Base-by-base conservation (phyloP, 2,888 invertebrate genomes). In the Creontiades dilutus region DNA sequence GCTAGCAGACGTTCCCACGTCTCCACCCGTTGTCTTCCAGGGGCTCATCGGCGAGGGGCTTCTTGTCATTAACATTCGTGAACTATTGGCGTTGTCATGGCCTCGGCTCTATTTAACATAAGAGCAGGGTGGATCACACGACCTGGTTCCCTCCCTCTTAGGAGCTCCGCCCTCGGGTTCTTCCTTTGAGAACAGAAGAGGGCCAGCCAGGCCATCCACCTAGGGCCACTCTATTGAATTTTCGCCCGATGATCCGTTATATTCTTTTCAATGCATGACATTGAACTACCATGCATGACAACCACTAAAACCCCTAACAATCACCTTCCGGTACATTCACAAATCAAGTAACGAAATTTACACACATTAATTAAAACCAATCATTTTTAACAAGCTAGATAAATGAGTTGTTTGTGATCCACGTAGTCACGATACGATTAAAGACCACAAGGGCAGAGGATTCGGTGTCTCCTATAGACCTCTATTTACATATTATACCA, bases 31-130 rank as follows among this genome's bases (percentile, higher is more conserved):
- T 23, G 68, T 68, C 68, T n/a, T 68, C 68, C 12, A 23, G 68
- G 27, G 1, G 68, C 23, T 68, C 68, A 13, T 23, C 68, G 68
- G 19, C 68, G 68, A 68, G 13, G 68, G 19, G 27, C 68, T 68
- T 68, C 68, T 68, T 68, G 68, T 68, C 68, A 68, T 68, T 68
- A 68, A 68, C 68, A 68, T 68, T 68, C 68, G 68, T 68, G 68
- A 23, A 68, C 68, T 68, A 68, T 68, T 68, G 68, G 68, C 68
- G 68, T 68, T 68, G 68, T 68, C 68, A 68, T 68, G 23, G 68
- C 68, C 68, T 5, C 14, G 23, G 19, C 23, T 23, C 23, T 68
- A 68, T 68, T 68, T 68, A 68, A 23, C 68, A 68, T 68, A 68
- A 19, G 19, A 68, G 68, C 68, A 13, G 68, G 23, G 68, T 68